Percentiles rank a stretch among this genome's conserved stretches.
These are phyloP conservation scores for Lithophane leautieri DNA, from an alignment of 2,888 invertebrate species.

Conservation along the genomic window DNA sequence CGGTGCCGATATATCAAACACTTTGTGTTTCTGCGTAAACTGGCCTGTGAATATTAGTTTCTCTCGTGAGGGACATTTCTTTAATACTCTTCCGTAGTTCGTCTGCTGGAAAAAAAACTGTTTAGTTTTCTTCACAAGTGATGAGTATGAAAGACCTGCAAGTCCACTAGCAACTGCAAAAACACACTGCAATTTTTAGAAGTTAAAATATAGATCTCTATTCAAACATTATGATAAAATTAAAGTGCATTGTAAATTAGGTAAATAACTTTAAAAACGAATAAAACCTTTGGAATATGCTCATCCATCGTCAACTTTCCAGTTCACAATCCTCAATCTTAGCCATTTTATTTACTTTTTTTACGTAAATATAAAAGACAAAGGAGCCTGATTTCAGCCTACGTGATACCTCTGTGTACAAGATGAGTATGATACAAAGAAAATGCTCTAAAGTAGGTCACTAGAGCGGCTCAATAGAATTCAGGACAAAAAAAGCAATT, in stretches of 20 bases:
- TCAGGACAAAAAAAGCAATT: constrained; percentile 42
- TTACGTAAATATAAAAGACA: constrained; percentile 19
- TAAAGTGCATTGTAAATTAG: background rate
- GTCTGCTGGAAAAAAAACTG: constrained; percentile 54
- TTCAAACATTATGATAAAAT: background rate
- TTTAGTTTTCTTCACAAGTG: background rate
- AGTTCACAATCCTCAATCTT: constrained; percentile 40
- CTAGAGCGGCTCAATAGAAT: constrained; percentile 67
- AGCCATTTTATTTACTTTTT: constrained; percentile 55
- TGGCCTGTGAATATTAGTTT: constrained; percentile 81
- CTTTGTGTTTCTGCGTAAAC: constrained; percentile 75
- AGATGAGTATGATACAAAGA: constrained; percentile 66
- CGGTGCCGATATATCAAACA: constrained; percentile 76
- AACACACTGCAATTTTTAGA: background rate
- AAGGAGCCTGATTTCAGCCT: constrained; percentile 15
- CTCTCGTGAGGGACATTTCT: constrained; percentile 69
- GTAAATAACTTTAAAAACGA: constrained; percentile 5
- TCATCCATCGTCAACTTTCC: constrained; percentile 78
- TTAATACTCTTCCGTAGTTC: constrained; percentile 70
- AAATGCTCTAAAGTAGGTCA: constrained; percentile 76
- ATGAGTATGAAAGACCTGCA: background rate
- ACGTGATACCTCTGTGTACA: background rate
- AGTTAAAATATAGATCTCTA: background rate
- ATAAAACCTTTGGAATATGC: constrained; percentile 65
- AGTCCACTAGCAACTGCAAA: background rate